Percentiles rank a stretch among this genome's conserved stretches.
Evolutionary conservation across 2,113 vertebrate genomes (phyloP).

Genomic region (Pardalotus punctatus): DNA sequence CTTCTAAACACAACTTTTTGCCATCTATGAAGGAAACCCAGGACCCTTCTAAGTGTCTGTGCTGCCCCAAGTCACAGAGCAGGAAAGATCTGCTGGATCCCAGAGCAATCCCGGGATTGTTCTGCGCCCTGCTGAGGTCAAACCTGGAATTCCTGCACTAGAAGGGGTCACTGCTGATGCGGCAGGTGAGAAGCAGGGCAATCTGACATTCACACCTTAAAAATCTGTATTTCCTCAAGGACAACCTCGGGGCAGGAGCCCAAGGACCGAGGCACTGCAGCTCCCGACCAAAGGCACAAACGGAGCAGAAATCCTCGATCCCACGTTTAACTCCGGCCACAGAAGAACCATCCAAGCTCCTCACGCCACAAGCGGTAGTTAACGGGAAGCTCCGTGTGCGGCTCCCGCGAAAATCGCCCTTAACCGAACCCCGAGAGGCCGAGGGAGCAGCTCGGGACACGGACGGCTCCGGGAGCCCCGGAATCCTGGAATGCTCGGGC

Average conservation of each 20-base stretch:
- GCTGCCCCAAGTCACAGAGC: background rate
- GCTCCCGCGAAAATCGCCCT: background rate
- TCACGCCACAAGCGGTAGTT: fast-evolving
- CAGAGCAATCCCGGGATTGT: fast-evolving
- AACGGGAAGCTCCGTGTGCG: fast-evolving
- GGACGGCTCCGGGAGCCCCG: background rate
- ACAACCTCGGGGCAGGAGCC: background rate
- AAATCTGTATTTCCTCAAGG: fast-evolving
- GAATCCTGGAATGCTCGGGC: fast-evolving
- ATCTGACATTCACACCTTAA: fast-evolving
- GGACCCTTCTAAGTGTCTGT: background rate
- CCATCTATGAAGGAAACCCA: background rate
- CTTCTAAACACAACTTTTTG: background rate
- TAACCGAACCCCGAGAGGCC: fast-evolving
- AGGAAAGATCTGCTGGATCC: background rate
- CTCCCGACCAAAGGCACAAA: background rate
- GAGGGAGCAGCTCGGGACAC: background rate
- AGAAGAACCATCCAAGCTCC: fast-evolving
- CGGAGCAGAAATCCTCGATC: fast-evolving
- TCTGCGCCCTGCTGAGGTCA: background rate
- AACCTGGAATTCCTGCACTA: background rate
- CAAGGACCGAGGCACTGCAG: fast-evolving
- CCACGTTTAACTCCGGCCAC: fast-evolving
- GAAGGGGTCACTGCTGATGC: fast-evolving
- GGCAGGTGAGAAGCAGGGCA: fast-evolving